These are phyloP conservation scores for Loripinus fragilis DNA, from an alignment of 2,888 invertebrate genomes.

Conservation along the genomic window DNA sequence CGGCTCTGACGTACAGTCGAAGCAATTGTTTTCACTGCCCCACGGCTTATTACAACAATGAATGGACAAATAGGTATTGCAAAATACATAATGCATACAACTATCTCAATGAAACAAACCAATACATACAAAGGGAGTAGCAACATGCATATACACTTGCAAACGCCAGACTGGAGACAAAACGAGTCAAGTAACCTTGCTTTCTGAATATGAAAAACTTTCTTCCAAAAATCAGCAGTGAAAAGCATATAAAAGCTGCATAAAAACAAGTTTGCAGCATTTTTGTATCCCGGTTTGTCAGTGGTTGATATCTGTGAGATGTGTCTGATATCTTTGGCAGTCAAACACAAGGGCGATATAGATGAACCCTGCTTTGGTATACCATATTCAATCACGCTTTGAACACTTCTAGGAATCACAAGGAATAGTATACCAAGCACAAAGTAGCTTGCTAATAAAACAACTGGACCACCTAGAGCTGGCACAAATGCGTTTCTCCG, in stretches of 20 bases:
- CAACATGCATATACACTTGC: not conserved
- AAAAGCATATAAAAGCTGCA: slow-evolving; percentile 12
- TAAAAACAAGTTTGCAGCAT: not conserved
- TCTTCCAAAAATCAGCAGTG: not conserved
- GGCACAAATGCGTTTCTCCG: not conserved
- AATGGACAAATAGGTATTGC: slow-evolving; percentile 2
- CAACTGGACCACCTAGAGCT: not conserved
- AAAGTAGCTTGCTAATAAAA: not conserved
- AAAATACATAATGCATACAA: slow-evolving; percentile 28
- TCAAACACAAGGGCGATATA: not conserved
- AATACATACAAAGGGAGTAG: slow-evolving; percentile 24
- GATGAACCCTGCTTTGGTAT: not conserved
- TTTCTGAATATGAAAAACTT: not conserved
- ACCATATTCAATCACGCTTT: not conserved
- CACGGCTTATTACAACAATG: not conserved
- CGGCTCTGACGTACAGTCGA: not conserved
- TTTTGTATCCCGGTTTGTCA: not conserved
- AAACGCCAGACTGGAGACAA: not conserved
- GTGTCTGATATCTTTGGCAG: not conserved
- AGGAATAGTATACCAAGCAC: slow-evolving; percentile 4
- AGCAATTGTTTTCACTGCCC: not conserved
- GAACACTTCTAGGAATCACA: slow-evolving; percentile 9
- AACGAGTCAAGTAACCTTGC: not conserved
- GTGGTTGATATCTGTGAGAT: not conserved
- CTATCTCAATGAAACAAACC: slow-evolving; percentile 23